phyloP scores from a whole-genome alignment of 2,888 invertebrate species.

The Brachypalpus laphriformis region DNA sequence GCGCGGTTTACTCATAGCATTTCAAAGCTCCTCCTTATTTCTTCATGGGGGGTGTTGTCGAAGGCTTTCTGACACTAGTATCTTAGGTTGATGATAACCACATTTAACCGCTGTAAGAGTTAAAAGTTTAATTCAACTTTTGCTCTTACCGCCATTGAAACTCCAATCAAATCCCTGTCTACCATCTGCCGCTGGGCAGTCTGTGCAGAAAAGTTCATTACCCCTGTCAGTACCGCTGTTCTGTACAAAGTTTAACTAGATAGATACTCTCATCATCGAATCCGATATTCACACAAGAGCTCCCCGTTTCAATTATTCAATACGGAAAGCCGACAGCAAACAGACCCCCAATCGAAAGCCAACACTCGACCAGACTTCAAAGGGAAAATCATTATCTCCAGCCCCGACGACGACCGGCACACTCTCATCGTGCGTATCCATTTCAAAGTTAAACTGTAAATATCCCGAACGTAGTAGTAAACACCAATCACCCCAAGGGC shows the following conservation, averaged over 20 bases:
- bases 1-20: too few relatives aligned
- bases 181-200: not conserved
- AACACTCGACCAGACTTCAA: not conserved
- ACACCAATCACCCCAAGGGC: not conserved
- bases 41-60: too few relatives aligned
- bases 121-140: too few relatives aligned
- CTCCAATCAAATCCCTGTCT: not conserved
- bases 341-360: too few relatives aligned
- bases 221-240: not conserved
- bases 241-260: not conserved
- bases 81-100: too few relatives aligned
- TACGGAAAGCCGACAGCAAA: not conserved
- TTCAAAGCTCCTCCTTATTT: too few relatives aligned
- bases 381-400: not conserved
- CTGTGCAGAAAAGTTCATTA: not conserved
- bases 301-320: constrained; percentile 4
- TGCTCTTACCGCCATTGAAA: too few relatives aligned
- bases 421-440: not conserved
- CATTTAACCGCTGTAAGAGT: too few relatives aligned
- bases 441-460: not conserved
- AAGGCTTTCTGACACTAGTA: too few relatives aligned
- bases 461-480: not conserved
- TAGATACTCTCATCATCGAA: not conserved
- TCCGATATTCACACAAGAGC: not conserved
- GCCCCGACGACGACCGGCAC: not conserved